A percentile compares a stretch with the other conserved stretches of the same genome.
Evolutionary conservation across 2,888 invertebrate genomes (phyloP).

Genomic region (Tenodera sinensis): DNA sequence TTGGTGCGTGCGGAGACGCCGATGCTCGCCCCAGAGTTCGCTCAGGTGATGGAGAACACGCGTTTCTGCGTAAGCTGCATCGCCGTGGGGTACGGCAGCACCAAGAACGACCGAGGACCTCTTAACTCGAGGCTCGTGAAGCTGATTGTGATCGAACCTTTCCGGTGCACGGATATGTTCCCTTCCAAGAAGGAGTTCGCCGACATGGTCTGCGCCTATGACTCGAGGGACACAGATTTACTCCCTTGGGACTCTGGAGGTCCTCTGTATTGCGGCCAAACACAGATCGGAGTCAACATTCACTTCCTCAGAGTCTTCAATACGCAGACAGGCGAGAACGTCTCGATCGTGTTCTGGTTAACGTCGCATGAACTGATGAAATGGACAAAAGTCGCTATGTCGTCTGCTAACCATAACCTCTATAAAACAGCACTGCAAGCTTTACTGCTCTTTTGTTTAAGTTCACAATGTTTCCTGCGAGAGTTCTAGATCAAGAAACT

Average conservation of each 20-base stretch:
- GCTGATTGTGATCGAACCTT: too few relatives aligned
- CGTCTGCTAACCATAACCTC: background rate
- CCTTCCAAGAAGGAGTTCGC: too few relatives aligned
- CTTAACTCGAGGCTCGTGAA: too few relatives aligned
- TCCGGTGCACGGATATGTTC: too few relatives aligned
- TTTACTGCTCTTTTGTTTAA: too few relatives aligned
- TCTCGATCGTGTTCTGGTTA: background rate
- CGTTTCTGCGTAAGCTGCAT: background rate
- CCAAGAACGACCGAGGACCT: too few relatives aligned
- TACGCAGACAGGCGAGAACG: background rate
- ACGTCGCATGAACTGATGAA: background rate
- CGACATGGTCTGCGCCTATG: too few relatives aligned
- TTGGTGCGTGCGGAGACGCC: background rate
- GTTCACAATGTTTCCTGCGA: too few relatives aligned
- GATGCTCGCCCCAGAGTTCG: background rate
- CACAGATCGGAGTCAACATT: background rate
- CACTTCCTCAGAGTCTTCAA: background rate
- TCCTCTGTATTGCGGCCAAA: background rate
- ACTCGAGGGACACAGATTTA: background rate
- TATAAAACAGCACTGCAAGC: too few relatives aligned
- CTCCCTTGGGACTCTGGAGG: background rate
- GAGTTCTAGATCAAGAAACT: too few relatives aligned
- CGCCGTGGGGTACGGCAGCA: background rate
- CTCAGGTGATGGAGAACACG: rapidly evolving
- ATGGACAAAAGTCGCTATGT: background rate